Base-by-base conservation (phyloP, 1,140 invertebrate species). In the Palaemon carinicauda region DNA sequence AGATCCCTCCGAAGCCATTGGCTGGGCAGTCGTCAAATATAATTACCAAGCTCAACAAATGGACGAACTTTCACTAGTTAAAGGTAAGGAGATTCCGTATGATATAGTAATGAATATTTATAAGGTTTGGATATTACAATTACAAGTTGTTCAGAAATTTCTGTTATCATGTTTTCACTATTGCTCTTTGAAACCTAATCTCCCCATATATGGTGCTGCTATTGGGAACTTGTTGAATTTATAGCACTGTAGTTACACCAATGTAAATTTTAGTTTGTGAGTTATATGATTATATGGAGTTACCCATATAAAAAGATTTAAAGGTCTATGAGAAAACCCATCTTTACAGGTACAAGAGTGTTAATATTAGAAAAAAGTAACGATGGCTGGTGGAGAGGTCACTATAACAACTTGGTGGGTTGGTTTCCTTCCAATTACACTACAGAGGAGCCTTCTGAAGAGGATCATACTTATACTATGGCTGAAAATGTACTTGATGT, bases 371-470 rank as follows among this genome's bases (percentile, higher is more conserved):
- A 99, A 92, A 99, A 99, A 92, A 98, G 97, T 89, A 98, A 97
- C 89, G 99, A 99, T 93, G 99, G 98, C 50, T 99, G 98, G 98
- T 99, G 98, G 98, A 94, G 98, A 90, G 98, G 98, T 41, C 96
- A 97, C 92, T 96, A 94, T 92, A 95, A 93, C 91, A 82, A 90
- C 41, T 94, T 93, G 90, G 95, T 94, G 89, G 98, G 98, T 86
- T 95, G 98, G 98, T 99, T 99, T 92, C 98, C 98, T 24, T 98
- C 97, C 54, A 99, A 99, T 93, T 99, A 99, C 92, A 98, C 97
- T 73, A 96, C 97, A 91, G 96, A 98, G 92, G 97, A 98, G 91
- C 90, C 90, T n/a, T 60, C 89, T 24, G 83, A 90, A 88, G 89
- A 90, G 21, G 87, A 90, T 41, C 96, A 98, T 91, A 97, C 97